A percentile compares a stretch with the other conserved stretches of the same genome.
Evolutionary conservation across 2,888 invertebrate genomes (phyloP).

Genomic region (Hemistola chrysoprasaria): DNA sequence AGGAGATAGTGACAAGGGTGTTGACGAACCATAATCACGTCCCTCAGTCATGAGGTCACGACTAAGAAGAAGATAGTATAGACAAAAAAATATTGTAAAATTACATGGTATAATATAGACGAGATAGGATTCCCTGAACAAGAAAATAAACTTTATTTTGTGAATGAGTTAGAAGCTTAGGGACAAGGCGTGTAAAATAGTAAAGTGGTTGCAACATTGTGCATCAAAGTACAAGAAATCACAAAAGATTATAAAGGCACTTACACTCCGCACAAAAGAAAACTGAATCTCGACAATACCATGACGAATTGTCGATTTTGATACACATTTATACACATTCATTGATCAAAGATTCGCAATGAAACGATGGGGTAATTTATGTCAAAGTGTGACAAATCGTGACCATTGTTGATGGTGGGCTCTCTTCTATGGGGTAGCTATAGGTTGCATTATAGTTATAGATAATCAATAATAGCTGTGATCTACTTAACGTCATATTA

Average conservation of each 20-base stretch:
- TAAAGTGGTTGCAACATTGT: no score
- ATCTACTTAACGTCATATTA: conserved; percentile 18
- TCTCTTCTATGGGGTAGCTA: conserved; percentile 18
- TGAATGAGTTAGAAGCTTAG: neutral
- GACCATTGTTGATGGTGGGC: conserved; percentile 37
- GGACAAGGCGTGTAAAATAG: no score
- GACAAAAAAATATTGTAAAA: no score
- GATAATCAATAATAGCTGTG: conserved; percentile 32
- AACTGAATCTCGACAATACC: conserved; percentile 29
- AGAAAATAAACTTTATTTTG: no score
- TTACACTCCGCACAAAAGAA: conserved; percentile 12
- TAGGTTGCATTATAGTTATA: conserved; percentile 27
- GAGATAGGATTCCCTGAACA: no score
- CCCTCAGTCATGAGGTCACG: no score
- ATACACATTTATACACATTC: conserved; percentile 24
- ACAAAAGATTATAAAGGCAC: conserved; percentile 27
- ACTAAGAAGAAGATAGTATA: no score
- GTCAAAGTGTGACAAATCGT: conserved; percentile 49
- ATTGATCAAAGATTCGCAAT: conserved; percentile 35
- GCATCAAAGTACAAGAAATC: conserved; percentile 28
- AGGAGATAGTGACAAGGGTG: no score
- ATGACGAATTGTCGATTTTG: conserved; percentile 48
- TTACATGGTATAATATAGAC: no score
- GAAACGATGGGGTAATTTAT: conserved; percentile 51
- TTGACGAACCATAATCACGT: no score